Conservation (phyloP, 2,797 vertebrate species). For the Setipinna tenuifilis region DNA sequence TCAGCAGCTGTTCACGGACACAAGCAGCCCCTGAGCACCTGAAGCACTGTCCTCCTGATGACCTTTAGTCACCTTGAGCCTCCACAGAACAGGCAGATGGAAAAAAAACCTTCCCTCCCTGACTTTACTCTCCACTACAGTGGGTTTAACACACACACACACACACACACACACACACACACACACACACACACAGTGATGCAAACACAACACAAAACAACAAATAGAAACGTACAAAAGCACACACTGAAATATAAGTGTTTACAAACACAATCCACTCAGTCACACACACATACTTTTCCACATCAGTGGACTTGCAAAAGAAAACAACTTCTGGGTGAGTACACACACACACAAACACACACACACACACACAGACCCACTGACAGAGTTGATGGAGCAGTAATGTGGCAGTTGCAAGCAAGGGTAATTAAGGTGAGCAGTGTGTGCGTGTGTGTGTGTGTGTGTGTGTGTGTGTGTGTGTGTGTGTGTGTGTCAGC, state of each 20-base stretch:
- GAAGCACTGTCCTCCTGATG: neutral
- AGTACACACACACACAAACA: constrained; percentile 21
- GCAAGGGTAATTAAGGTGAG: constrained; percentile 74
- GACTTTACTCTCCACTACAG: too few relatives aligned
- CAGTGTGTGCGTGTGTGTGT: constrained; percentile 30
- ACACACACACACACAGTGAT: neutral
- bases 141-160: constrained; percentile 21
- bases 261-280: neutral
- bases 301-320: neutral
- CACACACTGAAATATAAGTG: neutral
- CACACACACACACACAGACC: constrained; percentile 35
- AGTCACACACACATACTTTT: neutral
- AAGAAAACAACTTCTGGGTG: neutral
- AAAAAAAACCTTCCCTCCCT: too few relatives aligned
- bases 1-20: neutral
- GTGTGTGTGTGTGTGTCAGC: too few relatives aligned
- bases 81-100: neutral
- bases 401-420: constrained; percentile 49
- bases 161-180: constrained; percentile 14
- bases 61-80: neutral
- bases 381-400: neutral
- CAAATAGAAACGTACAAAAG: neutral
- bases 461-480: too few relatives aligned
- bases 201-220: neutral
- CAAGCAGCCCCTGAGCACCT: neutral